Evolutionary conservation across 2,888 invertebrate genomes (phyloP).

Genomic region (Dione vanillae): DNA sequence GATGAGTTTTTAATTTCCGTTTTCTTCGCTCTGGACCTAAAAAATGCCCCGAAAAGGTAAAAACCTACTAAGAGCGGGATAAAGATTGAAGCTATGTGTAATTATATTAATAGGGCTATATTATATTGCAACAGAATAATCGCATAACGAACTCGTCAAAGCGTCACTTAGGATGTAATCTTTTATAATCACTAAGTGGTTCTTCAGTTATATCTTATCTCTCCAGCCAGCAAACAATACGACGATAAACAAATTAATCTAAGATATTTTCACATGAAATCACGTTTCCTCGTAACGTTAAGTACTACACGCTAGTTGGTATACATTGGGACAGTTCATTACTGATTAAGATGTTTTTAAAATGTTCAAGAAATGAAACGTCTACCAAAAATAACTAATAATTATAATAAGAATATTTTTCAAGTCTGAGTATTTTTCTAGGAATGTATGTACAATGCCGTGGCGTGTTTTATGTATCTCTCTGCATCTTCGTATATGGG

Average conservation of each 20-base stretch:
- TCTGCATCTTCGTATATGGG: conserved; percentile 92
- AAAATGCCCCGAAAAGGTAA: too few relatives aligned
- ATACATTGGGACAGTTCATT: neutral
- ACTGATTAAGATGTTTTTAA: neutral
- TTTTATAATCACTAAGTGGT: conserved; percentile 31
- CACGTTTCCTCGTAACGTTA: neutral
- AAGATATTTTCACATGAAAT: conserved; percentile 2
- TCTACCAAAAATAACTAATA: neutral
- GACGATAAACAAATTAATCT: conserved; percentile 14
- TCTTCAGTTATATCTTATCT: conserved; percentile 25
- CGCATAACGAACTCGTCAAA: conserved; percentile 38
- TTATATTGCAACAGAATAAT: conserved; percentile 20
- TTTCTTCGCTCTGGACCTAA: too few relatives aligned
- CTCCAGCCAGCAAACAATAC: neutral
- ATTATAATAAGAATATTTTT: neutral
- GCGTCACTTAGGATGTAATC: conserved; percentile 24
- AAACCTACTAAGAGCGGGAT: too few relatives aligned
- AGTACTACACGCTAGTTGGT: neutral
- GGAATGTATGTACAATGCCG: conserved; percentile 91
- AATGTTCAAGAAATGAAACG: neutral
- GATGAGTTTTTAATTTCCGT: too few relatives aligned
- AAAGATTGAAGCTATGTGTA: too few relatives aligned
- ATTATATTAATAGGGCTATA: neutral
- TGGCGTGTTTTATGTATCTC: conserved; percentile 91
- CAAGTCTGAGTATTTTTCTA: conserved; percentile 64